Percentiles rank a stretch among this genome's conserved stretches.
Conservation (phyloP, 1,140 invertebrate species). For the Lamellibrachia luymesi region DNA sequence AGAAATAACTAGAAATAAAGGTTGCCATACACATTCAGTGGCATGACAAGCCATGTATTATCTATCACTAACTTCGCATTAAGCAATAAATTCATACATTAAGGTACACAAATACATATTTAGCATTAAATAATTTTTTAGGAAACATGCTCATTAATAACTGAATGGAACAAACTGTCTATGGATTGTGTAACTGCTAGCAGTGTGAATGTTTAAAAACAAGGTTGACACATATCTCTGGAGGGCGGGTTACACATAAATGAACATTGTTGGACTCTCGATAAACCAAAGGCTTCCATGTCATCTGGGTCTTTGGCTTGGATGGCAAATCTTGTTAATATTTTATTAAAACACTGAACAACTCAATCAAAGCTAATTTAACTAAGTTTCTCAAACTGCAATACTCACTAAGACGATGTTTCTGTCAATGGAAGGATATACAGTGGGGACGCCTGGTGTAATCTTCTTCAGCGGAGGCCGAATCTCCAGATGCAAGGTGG, state of each 20-base stretch:
- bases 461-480: conserved; percentile 11
- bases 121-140: conserved; percentile 3
- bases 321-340: too few relatives aligned
- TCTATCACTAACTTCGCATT: neutral
- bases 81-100: conserved; percentile 13
- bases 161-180: too few relatives aligned
- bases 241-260: too few relatives aligned
- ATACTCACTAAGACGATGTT: neutral
- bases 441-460: conserved; percentile 10
- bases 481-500: conserved; percentile 23
- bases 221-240: too few relatives aligned
- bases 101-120: neutral
- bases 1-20: neutral
- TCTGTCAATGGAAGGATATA: neutral
- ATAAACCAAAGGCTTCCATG: too few relatives aligned
- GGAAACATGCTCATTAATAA: neutral
- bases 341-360: neutral
- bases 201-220: too few relatives aligned
- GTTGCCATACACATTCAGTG: neutral
- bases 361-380: neutral
- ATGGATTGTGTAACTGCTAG: too few relatives aligned
- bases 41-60: neutral
- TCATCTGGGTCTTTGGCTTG: too few relatives aligned
- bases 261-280: too few relatives aligned
- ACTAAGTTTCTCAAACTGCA: neutral